phyloP scores from a whole-genome alignment of 2,797 vertebrate species.

The Chromis chromis region DNA sequence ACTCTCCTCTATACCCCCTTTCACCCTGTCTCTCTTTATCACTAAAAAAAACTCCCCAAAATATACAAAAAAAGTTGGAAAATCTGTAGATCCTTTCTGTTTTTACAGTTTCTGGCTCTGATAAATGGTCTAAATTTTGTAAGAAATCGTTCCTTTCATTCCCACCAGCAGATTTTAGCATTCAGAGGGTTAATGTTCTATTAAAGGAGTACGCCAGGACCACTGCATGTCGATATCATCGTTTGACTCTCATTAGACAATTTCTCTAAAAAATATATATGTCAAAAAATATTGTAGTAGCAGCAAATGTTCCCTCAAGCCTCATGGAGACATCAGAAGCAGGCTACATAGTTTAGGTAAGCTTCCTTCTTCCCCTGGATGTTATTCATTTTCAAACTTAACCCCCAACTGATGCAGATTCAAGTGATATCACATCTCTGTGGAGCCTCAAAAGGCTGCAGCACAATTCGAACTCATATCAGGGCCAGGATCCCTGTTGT shows the following conservation, averaged over 20 bases:
- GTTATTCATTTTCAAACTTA: constrained; percentile 3
- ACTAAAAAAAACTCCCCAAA: no score
- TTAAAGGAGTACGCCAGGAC: background rate
- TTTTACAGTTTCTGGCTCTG: no score
- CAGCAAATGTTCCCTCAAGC: background rate
- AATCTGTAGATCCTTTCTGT: no score
- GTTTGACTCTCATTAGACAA: no score
- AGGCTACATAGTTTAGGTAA: background rate
- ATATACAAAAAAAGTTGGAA: no score
- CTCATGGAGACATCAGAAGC: background rate
- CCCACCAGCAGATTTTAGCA: no score
- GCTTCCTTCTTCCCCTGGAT: background rate
- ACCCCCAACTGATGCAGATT: background rate
- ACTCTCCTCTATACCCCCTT: no score
- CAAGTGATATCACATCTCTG: constrained; percentile 1
- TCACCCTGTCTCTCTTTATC: no score
- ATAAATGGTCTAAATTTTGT: no score
- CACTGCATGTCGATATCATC: background rate
- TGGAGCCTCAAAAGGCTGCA: background rate
- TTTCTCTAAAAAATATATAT: no score
- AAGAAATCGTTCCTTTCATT: no score
- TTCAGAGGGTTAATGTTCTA: background rate
- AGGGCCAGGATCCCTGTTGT: background rate
- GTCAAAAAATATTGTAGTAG: background rate
- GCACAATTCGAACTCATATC: background rate